A percentile compares a stretch with the other conserved stretches of the same genome.
phyloP scores from a whole-genome alignment of 2,888 invertebrate species.

The Phyllotreta cruciferae region DNA sequence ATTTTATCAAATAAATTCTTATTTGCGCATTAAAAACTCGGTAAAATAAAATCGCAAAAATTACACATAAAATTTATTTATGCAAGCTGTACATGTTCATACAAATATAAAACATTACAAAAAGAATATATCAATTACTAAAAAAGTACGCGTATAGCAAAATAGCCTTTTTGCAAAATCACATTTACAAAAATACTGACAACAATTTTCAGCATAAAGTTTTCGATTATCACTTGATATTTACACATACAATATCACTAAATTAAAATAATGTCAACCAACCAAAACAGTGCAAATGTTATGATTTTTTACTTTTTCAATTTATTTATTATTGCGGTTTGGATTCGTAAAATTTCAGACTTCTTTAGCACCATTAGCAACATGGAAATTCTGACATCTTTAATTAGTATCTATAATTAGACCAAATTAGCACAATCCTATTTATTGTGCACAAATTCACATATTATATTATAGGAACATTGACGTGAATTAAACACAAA shows the following conservation, averaged over 20 bases:
- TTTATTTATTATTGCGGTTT: too few species aligned
- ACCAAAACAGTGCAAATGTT: too few species aligned
- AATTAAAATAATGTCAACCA: background rate
- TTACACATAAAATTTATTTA: conserved; percentile 10
- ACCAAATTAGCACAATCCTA: background rate
- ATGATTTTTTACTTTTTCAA: too few species aligned
- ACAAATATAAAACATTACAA: conserved; percentile 14
- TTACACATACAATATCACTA: background rate
- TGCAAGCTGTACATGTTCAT: conserved; percentile 13
- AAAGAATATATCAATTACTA: conserved; percentile 9
- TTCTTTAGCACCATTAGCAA: conserved; percentile 7
- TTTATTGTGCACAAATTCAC: conserved; percentile 1
- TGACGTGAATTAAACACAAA: background rate
- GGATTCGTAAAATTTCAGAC: background rate
- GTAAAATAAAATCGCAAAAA: background rate
- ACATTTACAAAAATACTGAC: conserved; percentile 26
- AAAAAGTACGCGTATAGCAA: conserved; percentile 25
- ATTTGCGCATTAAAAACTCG: too few species aligned
- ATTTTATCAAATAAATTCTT: too few species aligned
- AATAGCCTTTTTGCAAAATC: conserved; percentile 22
- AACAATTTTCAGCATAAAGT: conserved; percentile 5
- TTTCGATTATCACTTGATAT: too few species aligned
- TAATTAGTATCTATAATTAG: conserved; percentile 6
- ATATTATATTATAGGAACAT: conserved; percentile 12
- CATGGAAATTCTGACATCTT: background rate